These are phyloP conservation scores for Laticauda colubrina DNA, from an alignment of 2,113 vertebrate genomes.

Conservation along the genomic window DNA sequence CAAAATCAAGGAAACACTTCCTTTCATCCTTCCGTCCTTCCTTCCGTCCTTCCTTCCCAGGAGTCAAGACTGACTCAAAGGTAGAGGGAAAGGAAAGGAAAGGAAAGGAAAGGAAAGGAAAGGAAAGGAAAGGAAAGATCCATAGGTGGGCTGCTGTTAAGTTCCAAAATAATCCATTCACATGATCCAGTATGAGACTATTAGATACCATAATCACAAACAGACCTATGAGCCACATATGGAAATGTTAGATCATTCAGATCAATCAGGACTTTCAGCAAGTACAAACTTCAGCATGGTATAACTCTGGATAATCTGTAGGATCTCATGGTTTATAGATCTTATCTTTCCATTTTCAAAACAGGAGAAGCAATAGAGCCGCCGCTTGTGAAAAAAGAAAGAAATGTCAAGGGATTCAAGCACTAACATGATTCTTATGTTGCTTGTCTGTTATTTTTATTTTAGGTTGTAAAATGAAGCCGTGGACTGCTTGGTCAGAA, in stretches of 20 bases:
- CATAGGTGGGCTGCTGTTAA: not conserved
- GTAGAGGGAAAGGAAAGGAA: too few relatives aligned
- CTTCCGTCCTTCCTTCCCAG: not conserved
- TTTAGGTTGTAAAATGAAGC: conserved; percentile 91
- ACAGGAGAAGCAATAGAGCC: not conserved
- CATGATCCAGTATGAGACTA: not conserved
- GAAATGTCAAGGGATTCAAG: not conserved
- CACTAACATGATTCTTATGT: not conserved
- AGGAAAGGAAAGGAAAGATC: not conserved
- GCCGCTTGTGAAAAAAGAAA: not conserved
- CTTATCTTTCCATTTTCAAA: not conserved
- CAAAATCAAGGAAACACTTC: not conserved
- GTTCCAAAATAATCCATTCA: not conserved
- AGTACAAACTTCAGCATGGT: not conserved
- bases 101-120: too few relatives aligned
- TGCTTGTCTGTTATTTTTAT: conserved; percentile 2
- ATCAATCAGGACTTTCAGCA: not conserved
- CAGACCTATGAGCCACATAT: not conserved
- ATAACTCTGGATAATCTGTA: not conserved
- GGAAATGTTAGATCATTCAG: not conserved
- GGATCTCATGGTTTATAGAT: not conserved
- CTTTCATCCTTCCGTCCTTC: not conserved
- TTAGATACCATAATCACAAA: not conserved
- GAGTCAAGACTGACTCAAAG: too few relatives aligned
- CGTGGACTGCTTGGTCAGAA: conserved; percentile 95